Evolutionary conservation across 2,797 vertebrate species (phyloP).

Genomic region (Aphelocoma californica): DNA sequence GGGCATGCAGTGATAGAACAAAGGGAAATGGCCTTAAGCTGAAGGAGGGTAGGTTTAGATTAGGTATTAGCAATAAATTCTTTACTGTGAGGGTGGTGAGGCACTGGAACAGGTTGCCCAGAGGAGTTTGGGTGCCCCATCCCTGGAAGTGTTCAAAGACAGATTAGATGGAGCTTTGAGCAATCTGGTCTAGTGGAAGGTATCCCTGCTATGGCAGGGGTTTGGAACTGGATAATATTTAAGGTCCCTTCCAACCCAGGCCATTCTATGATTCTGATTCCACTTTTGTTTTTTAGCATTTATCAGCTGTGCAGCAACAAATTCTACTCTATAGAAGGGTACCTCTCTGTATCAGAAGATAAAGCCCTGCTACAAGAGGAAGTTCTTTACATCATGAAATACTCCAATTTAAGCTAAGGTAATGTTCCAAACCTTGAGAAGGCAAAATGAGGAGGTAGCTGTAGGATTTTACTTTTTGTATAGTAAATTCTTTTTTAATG

Average conservation of each 20-base stretch:
- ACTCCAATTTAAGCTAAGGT: background rate
- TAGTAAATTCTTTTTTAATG: background rate
- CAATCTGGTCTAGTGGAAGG: background rate
- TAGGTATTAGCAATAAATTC: background rate
- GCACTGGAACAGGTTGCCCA: background rate
- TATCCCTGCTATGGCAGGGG: background rate
- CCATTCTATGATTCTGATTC: background rate
- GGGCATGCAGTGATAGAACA: no score
- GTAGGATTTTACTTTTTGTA: background rate
- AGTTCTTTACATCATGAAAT: background rate
- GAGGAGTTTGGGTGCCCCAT: background rate
- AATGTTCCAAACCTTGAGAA: background rate
- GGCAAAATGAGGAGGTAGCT: background rate
- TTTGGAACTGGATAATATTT: background rate
- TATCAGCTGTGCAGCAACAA: background rate
- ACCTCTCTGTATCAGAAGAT: background rate
- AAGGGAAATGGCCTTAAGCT: background rate
- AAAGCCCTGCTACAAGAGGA: background rate
- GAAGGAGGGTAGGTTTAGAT: background rate
- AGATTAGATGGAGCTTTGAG: background rate
- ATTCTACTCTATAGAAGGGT: background rate
- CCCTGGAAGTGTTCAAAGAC: background rate
- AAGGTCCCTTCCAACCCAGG: background rate
- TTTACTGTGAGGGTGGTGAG: background rate
- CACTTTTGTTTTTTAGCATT: background rate